These are phyloP conservation scores for Myiotriccus ornatus DNA, from an alignment of 2,797 vertebrate species.

Conservation along the genomic window DNA sequence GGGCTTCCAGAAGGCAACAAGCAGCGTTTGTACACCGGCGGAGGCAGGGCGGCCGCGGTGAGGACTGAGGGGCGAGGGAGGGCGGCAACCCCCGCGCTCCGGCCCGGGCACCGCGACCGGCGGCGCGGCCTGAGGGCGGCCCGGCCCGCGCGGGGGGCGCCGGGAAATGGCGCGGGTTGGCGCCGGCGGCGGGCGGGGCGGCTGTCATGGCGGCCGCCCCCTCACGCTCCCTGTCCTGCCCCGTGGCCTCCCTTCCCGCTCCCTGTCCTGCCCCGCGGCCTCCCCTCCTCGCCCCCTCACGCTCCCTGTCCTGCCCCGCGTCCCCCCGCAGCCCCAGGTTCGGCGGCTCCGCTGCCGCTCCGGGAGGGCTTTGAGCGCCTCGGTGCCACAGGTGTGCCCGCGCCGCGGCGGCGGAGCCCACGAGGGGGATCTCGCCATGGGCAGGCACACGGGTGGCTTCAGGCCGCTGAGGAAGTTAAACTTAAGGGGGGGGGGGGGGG, in stretches of 20 bases:
- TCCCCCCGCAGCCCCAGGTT: rapidly evolving
- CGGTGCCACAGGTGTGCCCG: rapidly evolving
- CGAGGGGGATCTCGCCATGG: neutral
- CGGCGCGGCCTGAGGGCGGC: too few relatives aligned
- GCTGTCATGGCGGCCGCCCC: too few relatives aligned
- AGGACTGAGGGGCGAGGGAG: neutral
- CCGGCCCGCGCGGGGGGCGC: too few relatives aligned
- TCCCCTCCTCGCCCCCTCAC: too few relatives aligned
- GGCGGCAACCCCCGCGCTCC: too few relatives aligned
- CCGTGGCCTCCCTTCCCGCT: too few relatives aligned
- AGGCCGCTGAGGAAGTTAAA: neutral
- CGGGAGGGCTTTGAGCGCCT: rapidly evolving
- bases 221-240: too few relatives aligned
- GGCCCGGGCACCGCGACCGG: too few relatives aligned
- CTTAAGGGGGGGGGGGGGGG: neutral
- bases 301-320: too few relatives aligned
- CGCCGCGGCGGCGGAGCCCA: neutral
- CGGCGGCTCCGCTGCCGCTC: rapidly evolving
- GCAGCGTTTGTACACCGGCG: rapidly evolving
- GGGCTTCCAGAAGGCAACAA: rapidly evolving
- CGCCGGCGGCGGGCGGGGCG: too few relatives aligned
- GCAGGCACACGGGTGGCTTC: neutral
- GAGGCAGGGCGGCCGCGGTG: neutral
- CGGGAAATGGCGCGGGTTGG: too few relatives aligned
- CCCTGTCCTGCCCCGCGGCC: too few relatives aligned